Evolutionary conservation across 2,888 invertebrate genomes (phyloP).

Genomic region (Horisme vitalbata): DNA sequence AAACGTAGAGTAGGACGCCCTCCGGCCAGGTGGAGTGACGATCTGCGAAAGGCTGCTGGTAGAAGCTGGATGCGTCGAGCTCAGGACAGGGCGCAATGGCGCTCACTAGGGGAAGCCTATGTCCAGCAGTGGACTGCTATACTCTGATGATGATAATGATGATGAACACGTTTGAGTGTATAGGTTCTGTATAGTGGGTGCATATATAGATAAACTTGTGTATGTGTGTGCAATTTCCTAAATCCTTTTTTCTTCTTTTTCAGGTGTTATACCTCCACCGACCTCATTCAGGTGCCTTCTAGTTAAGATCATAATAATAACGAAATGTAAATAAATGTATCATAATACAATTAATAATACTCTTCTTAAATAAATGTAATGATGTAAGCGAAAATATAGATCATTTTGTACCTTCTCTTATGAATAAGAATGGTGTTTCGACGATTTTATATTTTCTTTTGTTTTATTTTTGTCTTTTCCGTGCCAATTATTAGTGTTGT

Average conservation of each 20-base stretch:
- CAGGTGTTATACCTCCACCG: slow-evolving; percentile 78
- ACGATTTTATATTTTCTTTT: slow-evolving; percentile 37
- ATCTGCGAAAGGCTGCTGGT: too few relatives aligned
- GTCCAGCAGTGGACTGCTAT: too few relatives aligned
- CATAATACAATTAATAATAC: slow-evolving; percentile 62
- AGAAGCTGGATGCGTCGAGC: too few relatives aligned
- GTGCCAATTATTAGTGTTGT: slow-evolving; percentile 62
- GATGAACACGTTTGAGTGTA: too few relatives aligned
- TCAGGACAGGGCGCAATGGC: too few relatives aligned
- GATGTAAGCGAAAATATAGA: slow-evolving; percentile 73
- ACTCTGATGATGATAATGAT: too few relatives aligned
- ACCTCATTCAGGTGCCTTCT: slow-evolving; percentile 82
- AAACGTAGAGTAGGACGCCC: too few relatives aligned
- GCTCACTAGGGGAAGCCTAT: too few relatives aligned
- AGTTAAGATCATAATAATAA: slow-evolving; percentile 64
- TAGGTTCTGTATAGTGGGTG: too few relatives aligned
- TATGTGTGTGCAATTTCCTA: too few relatives aligned
- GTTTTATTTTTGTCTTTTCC: slow-evolving; percentile 55
- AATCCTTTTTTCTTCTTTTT: slow-evolving; percentile 36
- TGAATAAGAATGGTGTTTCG: slow-evolving; percentile 47
- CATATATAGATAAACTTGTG: too few relatives aligned
- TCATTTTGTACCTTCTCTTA: slow-evolving; percentile 63
- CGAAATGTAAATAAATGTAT: slow-evolving; percentile 76
- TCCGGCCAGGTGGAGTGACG: too few relatives aligned
- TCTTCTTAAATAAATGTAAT: slow-evolving; percentile 49